Evolutionary conservation across 2,113 vertebrate species (phyloP).

Genomic region (Vanacampus margaritifer): DNA sequence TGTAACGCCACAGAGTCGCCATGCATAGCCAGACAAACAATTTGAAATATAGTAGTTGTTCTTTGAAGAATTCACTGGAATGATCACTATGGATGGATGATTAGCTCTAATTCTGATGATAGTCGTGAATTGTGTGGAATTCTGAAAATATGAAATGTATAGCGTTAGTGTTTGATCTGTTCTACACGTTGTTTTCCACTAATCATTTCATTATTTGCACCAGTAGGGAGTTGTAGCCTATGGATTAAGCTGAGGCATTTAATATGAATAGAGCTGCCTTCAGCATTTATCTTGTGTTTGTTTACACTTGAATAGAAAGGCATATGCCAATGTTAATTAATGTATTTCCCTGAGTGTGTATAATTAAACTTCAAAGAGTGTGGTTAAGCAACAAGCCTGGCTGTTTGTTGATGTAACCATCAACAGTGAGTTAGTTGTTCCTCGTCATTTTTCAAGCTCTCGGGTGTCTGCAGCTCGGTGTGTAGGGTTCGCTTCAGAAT

Average conservation of each 20-base stretch:
- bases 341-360: constrained; percentile 6
- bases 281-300: neutral
- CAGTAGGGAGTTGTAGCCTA: neutral
- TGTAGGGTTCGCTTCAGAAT: constrained; percentile 42
- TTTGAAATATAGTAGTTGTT: neutral
- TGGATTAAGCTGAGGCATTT: neutral
- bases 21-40: neutral
- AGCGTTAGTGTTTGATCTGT: neutral
- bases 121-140: neutral
- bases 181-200: neutral
- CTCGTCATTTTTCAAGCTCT: constrained; percentile 42
- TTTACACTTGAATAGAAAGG: constrained; percentile 4
- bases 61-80: neutral
- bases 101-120: neutral
- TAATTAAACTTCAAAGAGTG: constrained; percentile 17
- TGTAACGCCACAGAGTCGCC: neutral
- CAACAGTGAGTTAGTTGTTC: constrained; percentile 1
- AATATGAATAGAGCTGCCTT: neutral
- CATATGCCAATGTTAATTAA: neutral
- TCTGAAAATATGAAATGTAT: neutral
- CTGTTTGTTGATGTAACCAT: constrained; percentile 24
- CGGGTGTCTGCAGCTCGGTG: constrained; percentile 46
- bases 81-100: neutral
- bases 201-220: neutral
- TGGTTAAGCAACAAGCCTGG: constrained; percentile 19